A percentile compares a stretch with the other conserved stretches of the same genome.
phyloP scores from a whole-genome alignment of 1,140 invertebrate species.

The Hypsibius dujardini region DNA sequence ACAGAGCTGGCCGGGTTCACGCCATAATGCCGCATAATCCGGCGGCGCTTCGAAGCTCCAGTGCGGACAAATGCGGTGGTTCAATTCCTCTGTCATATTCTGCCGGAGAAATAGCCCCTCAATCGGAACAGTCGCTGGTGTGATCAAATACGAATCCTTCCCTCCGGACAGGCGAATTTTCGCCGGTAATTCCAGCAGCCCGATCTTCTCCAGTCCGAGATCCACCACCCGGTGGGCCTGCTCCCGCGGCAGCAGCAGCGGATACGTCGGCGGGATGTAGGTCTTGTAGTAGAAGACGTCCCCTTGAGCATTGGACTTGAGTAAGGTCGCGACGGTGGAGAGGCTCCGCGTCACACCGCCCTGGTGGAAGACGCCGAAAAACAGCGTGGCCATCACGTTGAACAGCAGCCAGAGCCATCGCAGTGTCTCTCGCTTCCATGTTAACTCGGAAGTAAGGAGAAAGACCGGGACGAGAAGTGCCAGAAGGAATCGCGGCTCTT shows the following conservation, averaged over 20 bases:
- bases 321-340: slow-evolving; percentile 40
- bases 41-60: background rate
- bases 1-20: background rate
- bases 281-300: slow-evolving; percentile 63
- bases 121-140: background rate
- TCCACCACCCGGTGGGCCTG: background rate
- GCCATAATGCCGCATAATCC: background rate
- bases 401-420: slow-evolving; percentile 48
- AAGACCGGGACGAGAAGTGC: slow-evolving; percentile 58
- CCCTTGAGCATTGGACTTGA: slow-evolving; percentile 38
- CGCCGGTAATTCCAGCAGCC: background rate
- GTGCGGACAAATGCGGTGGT: background rate
- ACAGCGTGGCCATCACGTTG: slow-evolving; percentile 49
- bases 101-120: background rate
- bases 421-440: slow-evolving; percentile 31
- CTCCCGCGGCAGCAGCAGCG: slow-evolving; percentile 44
- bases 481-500: slow-evolving; percentile 74
- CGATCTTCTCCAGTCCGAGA: background rate
- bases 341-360: slow-evolving; percentile 54
- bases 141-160: background rate
- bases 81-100: background rate
- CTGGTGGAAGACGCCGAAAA: slow-evolving; percentile 73
- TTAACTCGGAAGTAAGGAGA: slow-evolving; percentile 42
- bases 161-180: background rate
- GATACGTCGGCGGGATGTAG: slow-evolving; percentile 60